Evolutionary conservation across 2,113 vertebrate genomes (phyloP).

Genomic region (Antennarius striatus): DNA sequence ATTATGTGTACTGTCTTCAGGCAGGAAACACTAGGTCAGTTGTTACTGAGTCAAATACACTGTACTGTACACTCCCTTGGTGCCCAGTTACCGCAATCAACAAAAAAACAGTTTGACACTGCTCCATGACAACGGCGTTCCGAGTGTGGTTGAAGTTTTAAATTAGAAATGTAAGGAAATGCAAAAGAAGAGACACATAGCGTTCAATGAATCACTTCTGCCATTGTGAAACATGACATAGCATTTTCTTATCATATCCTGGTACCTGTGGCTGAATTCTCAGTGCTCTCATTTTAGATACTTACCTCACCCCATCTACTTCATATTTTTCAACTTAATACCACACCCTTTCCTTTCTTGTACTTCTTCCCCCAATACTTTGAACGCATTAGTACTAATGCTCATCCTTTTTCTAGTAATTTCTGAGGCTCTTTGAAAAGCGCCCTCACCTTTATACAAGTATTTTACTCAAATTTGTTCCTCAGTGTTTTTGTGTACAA

Average conservation of each 20-base stretch:
- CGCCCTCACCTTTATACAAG: not conserved
- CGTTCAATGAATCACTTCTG: not conserved
- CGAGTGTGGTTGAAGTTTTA: slow-evolving; percentile 20
- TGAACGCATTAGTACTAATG: not conserved
- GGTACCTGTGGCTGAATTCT: slow-evolving; percentile 23
- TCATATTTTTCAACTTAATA: slow-evolving; percentile 12
- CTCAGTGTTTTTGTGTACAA: not conserved
- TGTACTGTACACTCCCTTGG: not conserved
- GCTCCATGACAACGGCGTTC: slow-evolving; percentile 50
- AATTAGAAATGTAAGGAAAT: slow-evolving; percentile 31
- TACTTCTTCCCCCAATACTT: slow-evolving; percentile 8
- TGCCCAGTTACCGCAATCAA: slow-evolving; percentile 50
- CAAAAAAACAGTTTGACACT: slow-evolving; percentile 33
- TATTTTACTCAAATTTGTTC: not conserved
- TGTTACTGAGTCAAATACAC: slow-evolving; percentile 51
- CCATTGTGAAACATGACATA: not conserved
- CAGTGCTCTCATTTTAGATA: slow-evolving; percentile 1
- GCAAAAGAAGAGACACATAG: not conserved
- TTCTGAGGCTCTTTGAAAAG: not conserved
- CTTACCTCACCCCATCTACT: slow-evolving; percentile 39
- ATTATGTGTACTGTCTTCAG: not conserved
- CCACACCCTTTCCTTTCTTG: not conserved
- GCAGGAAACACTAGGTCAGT: not conserved
- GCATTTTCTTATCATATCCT: slow-evolving; percentile 31
- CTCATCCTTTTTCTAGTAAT: not conserved